Conservation (phyloP, 2,113 vertebrate genomes). For the Varanus komodoensis region DNA sequence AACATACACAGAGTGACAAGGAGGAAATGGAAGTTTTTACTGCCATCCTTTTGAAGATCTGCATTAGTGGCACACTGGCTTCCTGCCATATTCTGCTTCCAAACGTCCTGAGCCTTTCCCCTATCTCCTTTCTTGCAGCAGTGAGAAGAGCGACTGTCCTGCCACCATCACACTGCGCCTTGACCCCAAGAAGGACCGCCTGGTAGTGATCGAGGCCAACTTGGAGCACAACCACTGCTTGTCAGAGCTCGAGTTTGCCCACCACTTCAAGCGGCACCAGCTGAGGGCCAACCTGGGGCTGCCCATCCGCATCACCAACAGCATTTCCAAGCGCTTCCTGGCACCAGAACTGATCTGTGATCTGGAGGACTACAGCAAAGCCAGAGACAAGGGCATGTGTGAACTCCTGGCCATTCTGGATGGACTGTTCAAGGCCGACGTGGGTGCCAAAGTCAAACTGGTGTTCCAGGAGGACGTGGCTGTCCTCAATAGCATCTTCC, state of each 20-base stretch:
- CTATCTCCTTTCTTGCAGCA: background rate
- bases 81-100: background rate
- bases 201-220: conserved; percentile 44
- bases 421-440: conserved; percentile 27
- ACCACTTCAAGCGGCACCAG: conserved; percentile 39
- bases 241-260: conserved; percentile 34
- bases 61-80: too few species aligned
- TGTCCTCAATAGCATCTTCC: conserved; percentile 46
- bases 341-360: conserved; percentile 33
- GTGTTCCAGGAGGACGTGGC: conserved; percentile 50
- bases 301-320: conserved; percentile 52
- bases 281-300: conserved; percentile 44
- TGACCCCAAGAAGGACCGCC: conserved; percentile 44
- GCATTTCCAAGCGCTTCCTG: conserved; percentile 53
- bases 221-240: conserved; percentile 49
- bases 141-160: conserved; percentile 48
- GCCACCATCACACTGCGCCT: conserved; percentile 40
- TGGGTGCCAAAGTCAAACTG: conserved; percentile 42
- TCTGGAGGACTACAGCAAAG: conserved; percentile 42
- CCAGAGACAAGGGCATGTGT: conserved; percentile 42
- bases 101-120: background rate
- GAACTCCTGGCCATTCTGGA: conserved; percentile 39
- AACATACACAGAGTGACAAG: too few species aligned
- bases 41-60: background rate
- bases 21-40: too few species aligned